phyloP scores from a whole-genome alignment of 2,113 vertebrate genomes.

The Oncorhynchus masou region DNA sequence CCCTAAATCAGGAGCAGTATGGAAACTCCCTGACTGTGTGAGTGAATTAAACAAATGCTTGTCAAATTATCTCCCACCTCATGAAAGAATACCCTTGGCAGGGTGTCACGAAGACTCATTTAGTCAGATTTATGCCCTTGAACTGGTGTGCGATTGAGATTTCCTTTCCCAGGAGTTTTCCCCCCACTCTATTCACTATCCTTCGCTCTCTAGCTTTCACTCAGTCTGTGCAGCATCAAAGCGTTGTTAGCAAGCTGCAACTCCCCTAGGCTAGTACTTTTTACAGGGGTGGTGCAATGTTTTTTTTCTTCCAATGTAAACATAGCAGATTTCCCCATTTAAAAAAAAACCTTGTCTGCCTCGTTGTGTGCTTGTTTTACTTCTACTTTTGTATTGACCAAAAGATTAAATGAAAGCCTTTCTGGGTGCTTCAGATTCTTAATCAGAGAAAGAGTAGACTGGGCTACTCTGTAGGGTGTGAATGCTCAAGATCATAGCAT shows the following conservation, averaged over 20 bases:
- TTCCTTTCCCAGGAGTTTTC: neutral
- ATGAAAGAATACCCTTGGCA: neutral
- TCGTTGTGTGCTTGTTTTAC: conserved; percentile 10
- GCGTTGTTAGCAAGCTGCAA: neutral
- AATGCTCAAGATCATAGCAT: neutral
- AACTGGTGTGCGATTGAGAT: neutral
- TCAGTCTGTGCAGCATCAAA: neutral
- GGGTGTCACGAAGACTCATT: conserved; percentile 4
- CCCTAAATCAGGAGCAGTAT: neutral
- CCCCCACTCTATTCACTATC: neutral
- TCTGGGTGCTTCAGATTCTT: conserved; percentile 9
- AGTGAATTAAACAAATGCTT: conserved; percentile 17
- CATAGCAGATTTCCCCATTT: neutral
- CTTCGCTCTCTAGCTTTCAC: neutral
- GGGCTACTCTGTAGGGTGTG: conserved; percentile 14
- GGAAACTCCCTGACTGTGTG: neutral
- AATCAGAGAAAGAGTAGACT: conserved; percentile 23
- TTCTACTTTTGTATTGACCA: conserved; percentile 25
- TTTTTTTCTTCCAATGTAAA: conserved; percentile 1
- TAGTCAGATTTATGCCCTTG: conserved; percentile 18
- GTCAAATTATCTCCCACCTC: conserved; percentile 1
- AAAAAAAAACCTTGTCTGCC: neutral
- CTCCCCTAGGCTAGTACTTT: neutral
- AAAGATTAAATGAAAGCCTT: conserved; percentile 22
- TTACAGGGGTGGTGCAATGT: neutral